A percentile compares a stretch with the other conserved stretches of the same genome.
Conservation (phyloP, 2,797 vertebrate species). For the Hirundo rustica region DNA sequence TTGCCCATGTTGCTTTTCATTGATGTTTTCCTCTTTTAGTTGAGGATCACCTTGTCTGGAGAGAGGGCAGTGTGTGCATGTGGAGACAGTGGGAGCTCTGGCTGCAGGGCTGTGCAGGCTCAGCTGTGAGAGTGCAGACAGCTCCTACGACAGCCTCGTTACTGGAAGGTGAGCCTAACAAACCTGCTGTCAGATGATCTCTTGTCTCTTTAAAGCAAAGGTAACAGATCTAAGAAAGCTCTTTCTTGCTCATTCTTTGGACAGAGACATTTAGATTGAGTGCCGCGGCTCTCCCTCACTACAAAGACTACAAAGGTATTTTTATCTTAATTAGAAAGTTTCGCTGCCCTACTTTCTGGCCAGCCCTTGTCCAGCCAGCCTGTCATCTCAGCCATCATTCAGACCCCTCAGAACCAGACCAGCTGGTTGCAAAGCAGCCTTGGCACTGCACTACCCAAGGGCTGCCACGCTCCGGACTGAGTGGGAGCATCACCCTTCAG, state of each 20-base stretch:
- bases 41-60: neutral
- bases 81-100: neutral
- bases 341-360: conserved; percentile 25
- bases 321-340: conserved; percentile 51
- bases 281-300: accelerated
- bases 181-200: conserved; percentile 67
- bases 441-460: neutral
- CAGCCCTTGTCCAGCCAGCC: neutral
- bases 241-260: conserved; percentile 22
- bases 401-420: conserved; percentile 20
- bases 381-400: neutral
- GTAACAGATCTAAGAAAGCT: conserved; percentile 30
- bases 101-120: neutral
- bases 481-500: conserved; percentile 36
- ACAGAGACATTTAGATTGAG: conserved; percentile 4
- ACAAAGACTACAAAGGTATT: conserved; percentile 41
- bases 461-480: neutral
- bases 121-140: neutral
- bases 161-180: conserved; percentile 57
- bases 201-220: conserved; percentile 58
- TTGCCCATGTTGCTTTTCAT: neutral
- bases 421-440: conserved; percentile 7
- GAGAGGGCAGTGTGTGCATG: neutral
- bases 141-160: conserved; percentile 16
- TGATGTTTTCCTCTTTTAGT: neutral